Conservation (phyloP, 2,888 invertebrate genomes). For the Falcaria lacertinaria region DNA sequence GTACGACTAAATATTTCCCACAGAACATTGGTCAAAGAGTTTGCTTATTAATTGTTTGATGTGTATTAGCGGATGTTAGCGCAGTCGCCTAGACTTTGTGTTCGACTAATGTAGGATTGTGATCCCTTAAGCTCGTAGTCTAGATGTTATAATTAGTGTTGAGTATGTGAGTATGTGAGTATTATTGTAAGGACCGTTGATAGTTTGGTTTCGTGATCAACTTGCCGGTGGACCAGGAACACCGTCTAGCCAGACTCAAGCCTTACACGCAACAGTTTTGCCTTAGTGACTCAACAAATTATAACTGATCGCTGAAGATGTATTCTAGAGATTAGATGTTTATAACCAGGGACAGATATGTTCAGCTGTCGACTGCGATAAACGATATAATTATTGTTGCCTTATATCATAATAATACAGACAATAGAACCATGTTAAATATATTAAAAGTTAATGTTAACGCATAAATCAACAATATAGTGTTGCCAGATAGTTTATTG, state of each 20-base stretch:
- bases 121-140: constrained; percentile 36
- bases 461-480: too few relatives aligned
- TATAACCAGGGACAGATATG: neutral
- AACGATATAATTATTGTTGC: neutral
- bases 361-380: neutral
- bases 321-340: neutral
- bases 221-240: too few relatives aligned
- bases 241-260: too few relatives aligned
- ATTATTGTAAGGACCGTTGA: too few relatives aligned
- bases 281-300: too few relatives aligned
- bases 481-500: too few relatives aligned
- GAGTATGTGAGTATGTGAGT: too few relatives aligned
- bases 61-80: neutral
- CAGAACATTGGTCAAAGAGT: neutral
- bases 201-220: too few relatives aligned
- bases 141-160: neutral
- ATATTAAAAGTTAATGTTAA: neutral
- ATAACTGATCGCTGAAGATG: constrained; percentile 3
- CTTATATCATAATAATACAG: neutral
- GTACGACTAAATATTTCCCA: too few relatives aligned
- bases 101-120: constrained; percentile 36
- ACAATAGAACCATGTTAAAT: neutral
- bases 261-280: too few relatives aligned
- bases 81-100: constrained; percentile 21
- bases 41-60: neutral